Percentiles rank a stretch among this genome's conserved stretches.
phyloP scores from a whole-genome alignment of 2,888 invertebrate species.

The Trypoxylon attenuatum region DNA sequence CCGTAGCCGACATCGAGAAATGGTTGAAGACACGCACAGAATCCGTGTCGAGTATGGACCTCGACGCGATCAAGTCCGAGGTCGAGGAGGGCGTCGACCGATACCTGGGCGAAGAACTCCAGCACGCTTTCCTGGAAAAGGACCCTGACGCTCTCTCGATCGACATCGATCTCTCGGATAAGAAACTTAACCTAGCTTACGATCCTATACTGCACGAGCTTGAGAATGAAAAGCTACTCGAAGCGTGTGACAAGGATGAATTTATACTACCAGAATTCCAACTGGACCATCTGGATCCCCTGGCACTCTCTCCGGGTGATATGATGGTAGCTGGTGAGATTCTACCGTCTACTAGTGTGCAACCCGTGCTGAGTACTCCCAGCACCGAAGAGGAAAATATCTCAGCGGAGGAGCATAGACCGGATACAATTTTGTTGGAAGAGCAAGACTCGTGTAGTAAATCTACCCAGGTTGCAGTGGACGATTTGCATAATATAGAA shows the following conservation, averaged over 20 bases:
- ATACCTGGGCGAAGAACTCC: constrained; percentile 63
- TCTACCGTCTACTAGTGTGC: constrained; percentile 60
- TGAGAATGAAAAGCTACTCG: constrained; percentile 63
- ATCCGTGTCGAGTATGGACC: constrained; percentile 62
- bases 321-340: constrained; percentile 69
- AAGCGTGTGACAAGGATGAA: constrained; percentile 62
- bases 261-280: constrained; percentile 67
- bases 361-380: constrained; percentile 25
- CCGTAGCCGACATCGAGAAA: constrained; percentile 67
- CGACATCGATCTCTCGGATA: constrained; percentile 63
- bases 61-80: constrained; percentile 62
- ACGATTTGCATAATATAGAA: constrained; percentile 24
- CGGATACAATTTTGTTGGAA: not conserved
- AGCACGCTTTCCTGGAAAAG: constrained; percentile 63
- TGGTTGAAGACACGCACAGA: constrained; percentile 69
- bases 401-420: not conserved
- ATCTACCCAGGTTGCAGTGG: constrained; percentile 27
- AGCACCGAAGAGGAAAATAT: constrained; percentile 14
- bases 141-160: constrained; percentile 61
- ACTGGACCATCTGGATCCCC: constrained; percentile 65
- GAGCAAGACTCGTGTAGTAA: constrained; percentile 29
- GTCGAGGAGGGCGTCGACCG: constrained; percentile 61
- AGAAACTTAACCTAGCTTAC: constrained; percentile 62
- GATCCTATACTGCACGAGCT: constrained; percentile 66
- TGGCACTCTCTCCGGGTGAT: constrained; percentile 62